phyloP scores from a whole-genome alignment of 2,888 invertebrate genomes.

The Anoplius nigerrimus region DNA sequence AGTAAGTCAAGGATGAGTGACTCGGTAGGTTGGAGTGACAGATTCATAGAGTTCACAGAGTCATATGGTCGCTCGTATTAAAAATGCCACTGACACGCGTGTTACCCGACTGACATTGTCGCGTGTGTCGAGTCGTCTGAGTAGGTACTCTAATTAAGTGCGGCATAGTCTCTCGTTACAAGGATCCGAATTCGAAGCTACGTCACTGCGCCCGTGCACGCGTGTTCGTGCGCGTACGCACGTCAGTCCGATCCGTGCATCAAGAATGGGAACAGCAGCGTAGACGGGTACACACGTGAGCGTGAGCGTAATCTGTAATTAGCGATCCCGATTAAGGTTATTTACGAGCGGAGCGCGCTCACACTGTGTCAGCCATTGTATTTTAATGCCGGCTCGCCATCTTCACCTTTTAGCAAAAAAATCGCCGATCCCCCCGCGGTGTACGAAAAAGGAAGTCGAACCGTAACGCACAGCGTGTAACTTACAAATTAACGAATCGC shows the following conservation, averaged over 20 bases:
- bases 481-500: constrained; percentile 50
- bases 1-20: too few relatives aligned
- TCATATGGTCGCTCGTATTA: too few relatives aligned
- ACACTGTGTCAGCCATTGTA: constrained; percentile 73
- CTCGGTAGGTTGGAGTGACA: too few relatives aligned
- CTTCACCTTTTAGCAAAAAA: constrained; percentile 39
- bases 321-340: constrained; percentile 74
- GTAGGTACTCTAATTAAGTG: too few relatives aligned
- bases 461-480: constrained; percentile 50
- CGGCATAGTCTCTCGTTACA: background rate
- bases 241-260: constrained; percentile 55
- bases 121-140: too few relatives aligned
- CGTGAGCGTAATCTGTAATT: constrained; percentile 72
- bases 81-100: too few relatives aligned
- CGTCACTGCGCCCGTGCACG: constrained; percentile 16
- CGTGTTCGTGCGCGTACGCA: constrained; percentile 10
- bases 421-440: constrained; percentile 35
- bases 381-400: constrained; percentile 67
- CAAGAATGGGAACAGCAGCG: constrained; percentile 67
- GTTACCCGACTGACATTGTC: too few relatives aligned
- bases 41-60: too few relatives aligned
- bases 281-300: constrained; percentile 66
- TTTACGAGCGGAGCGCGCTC: constrained; percentile 71
- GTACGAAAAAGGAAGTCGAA: constrained; percentile 56
- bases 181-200: background rate